phyloP scores from a whole-genome alignment of 1,140 invertebrate genomes.

The Hormaphis cornu region DNA sequence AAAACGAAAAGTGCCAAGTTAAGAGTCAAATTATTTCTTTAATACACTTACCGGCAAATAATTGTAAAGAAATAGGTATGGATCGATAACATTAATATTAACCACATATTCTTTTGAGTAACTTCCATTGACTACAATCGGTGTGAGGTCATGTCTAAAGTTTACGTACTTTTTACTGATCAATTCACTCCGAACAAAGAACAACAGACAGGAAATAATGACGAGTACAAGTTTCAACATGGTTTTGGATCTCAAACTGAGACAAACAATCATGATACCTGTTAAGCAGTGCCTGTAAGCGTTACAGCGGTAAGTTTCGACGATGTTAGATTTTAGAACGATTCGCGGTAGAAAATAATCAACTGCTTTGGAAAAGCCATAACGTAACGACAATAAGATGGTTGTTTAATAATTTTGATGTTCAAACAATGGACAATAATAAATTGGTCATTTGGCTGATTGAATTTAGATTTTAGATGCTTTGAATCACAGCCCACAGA shows the following conservation, averaged over 20 bases:
- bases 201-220: not conserved
- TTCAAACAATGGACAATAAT: too few species aligned
- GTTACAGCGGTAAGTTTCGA: not conserved
- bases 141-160: not conserved
- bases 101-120: not conserved
- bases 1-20: not conserved
- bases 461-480: too few species aligned
- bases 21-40: not conserved
- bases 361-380: not conserved
- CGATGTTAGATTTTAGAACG: not conserved
- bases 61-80: slow-evolving; percentile 18
- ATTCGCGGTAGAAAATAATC: not conserved
- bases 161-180: not conserved
- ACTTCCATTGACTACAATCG: slow-evolving; percentile 1
- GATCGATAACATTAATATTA: not conserved
- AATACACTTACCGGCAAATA: not conserved
- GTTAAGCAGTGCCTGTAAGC: too few species aligned
- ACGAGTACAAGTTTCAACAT: not conserved
- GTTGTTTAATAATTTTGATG: too few species aligned
- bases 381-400: too few species aligned
- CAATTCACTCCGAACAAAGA: not conserved
- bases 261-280: not conserved
- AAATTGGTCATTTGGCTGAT: too few species aligned
- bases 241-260: not conserved
- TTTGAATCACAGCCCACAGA: too few species aligned